Evolutionary conservation across 64 coral and sea anemone species (phyloP).

Genomic region (Astreopora myriophthalma): DNA sequence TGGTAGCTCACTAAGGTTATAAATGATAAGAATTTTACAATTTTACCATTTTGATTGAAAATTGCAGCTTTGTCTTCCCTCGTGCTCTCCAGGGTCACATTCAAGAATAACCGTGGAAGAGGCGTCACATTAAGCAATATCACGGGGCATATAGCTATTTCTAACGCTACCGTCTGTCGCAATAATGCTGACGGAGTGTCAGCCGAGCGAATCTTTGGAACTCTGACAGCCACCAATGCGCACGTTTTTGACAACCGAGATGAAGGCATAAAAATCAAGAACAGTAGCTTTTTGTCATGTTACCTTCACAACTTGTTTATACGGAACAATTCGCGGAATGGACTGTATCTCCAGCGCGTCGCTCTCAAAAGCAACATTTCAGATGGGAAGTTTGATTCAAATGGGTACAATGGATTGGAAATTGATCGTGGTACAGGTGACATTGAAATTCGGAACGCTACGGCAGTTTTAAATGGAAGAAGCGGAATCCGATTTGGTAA

Average conservation of each 20-base stretch:
- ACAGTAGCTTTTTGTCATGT: constrained; percentile 29
- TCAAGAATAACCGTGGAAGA: constrained; percentile 28
- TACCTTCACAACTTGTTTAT: background rate
- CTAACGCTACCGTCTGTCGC: background rate
- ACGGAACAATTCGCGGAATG: constrained; percentile 24
- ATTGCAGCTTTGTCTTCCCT: constrained; percentile 36
- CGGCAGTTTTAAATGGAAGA: constrained; percentile 3
- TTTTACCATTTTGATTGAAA: background rate
- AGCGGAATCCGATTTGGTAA: constrained; percentile 40
- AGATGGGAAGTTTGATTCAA: constrained; percentile 20
- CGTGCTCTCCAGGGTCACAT: constrained; percentile 22
- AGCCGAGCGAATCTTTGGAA: constrained; percentile 2
- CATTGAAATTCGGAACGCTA: background rate
- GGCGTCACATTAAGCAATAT: constrained; percentile 42
- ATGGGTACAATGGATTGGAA: constrained; percentile 7
- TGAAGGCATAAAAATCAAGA: background rate
- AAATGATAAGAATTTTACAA: background rate
- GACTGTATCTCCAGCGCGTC: background rate
- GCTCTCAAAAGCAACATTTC: constrained; percentile 25
- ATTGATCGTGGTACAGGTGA: constrained; percentile 7
- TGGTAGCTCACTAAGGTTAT: too few relatives aligned
- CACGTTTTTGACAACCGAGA: constrained; percentile 27
- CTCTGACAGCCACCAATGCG: background rate
- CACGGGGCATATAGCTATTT: constrained; percentile 12
- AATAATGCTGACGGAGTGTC: constrained; percentile 39